Conservation (phyloP, 1,140 invertebrate species). For the Hyphantria cunea region DNA sequence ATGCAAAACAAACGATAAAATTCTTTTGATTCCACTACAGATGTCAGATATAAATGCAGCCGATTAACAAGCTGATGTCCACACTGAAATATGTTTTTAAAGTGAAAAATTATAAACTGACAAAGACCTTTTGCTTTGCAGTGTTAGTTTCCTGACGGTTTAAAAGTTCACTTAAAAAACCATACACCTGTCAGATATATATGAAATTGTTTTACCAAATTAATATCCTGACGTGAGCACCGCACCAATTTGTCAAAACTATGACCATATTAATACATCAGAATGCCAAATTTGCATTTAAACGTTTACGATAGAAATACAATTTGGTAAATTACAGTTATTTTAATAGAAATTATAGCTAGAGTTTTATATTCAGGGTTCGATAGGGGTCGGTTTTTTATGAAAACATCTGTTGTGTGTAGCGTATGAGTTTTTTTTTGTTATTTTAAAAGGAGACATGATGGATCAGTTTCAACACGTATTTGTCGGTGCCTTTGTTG, state of each 20-base stretch:
- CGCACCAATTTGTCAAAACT: constrained; percentile 66
- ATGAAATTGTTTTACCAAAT: constrained; percentile 43
- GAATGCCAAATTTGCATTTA: constrained; percentile 72
- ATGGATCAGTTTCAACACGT: constrained; percentile 81
- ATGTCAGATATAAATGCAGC: constrained; percentile 2
- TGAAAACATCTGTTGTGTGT: constrained; percentile 78
- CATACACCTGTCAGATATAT: constrained; percentile 39
- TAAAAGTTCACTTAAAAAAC: neutral
- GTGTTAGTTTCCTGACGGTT: too few species aligned
- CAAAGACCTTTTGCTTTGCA: neutral
- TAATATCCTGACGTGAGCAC: constrained; percentile 48
- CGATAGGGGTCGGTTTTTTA: constrained; percentile 69
- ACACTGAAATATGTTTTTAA: constrained; percentile 5
- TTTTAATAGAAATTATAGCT: constrained; percentile 71
- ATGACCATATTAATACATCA: constrained; percentile 65
- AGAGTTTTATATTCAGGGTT: constrained; percentile 55
- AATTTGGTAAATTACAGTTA: constrained; percentile 70
- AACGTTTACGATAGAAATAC: constrained; percentile 61
- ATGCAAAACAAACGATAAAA: constrained; percentile 22
- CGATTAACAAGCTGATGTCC: constrained; percentile 11
- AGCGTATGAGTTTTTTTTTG: constrained; percentile 71
- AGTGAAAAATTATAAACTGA: neutral
- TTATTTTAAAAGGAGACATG: constrained; percentile 81
- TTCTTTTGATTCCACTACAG: constrained; percentile 3
- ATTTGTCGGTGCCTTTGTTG: constrained; percentile 77